Evolutionary conservation across 1,140 invertebrate genomes (phyloP), one percentile per base, ranked within the genome.

Genomic region (Bombus breviceps): DNA sequence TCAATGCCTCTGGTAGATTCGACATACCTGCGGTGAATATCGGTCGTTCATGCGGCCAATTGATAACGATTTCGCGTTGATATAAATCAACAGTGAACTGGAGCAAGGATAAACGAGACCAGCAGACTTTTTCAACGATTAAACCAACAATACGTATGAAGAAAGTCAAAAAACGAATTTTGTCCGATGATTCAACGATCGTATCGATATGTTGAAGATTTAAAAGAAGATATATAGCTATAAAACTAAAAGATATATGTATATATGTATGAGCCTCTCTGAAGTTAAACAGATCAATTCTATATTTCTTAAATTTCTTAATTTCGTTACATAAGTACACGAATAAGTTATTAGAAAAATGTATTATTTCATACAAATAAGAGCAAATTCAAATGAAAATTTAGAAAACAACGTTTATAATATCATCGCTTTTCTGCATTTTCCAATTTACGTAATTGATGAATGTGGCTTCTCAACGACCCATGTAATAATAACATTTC

Each of bases 71-170:
- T 47, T 66, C 25, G 1, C 32, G 18, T 41, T 34, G 47, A 78
- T 84, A 59, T 37, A 84, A 78, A 84, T 84, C 66, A 62, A 53
- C 25, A 34, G 71, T 53, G 12, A 76, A 84, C 6, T 39, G 68
- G 32, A 64, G 41, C 68, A 73, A 84, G 76, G 37, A 71, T 47
- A 32, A 80, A 85, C 13, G 1, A 0, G 39, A 10, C 28, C 18
- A 13, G 10, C n/a, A 37, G 12, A 76, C 12, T 76, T 76, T 62
- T 34, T 15, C n/a, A n/a, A 75, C 43, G 2, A 34, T 34, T 34
- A 13, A 53, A 13, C 9, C 4, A 74, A 9, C 41, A 10, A 72
- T 43, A 25, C n/a, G 9, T n/a, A 75, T 47, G 0, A n/a, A 5
- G 1, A 28, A n/a, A 13, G 12, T 12, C 1, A 12, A 62, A 28